Evolutionary conservation across 2,113 vertebrate species (phyloP).

Genomic region (Condylura cristata): DNA sequence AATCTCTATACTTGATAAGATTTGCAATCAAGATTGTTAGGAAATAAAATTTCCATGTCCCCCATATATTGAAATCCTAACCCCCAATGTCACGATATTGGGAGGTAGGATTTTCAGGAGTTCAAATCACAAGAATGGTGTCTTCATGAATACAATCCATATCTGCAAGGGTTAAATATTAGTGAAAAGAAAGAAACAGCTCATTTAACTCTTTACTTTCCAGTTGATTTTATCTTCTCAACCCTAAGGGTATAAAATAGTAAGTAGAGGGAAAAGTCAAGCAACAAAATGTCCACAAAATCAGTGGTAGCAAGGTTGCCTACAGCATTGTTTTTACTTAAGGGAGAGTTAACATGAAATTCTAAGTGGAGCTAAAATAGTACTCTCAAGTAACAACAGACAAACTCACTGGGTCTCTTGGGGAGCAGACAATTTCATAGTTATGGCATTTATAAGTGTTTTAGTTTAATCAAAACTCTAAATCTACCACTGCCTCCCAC

Average conservation of each 20-base stretch:
- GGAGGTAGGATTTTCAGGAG: not conserved
- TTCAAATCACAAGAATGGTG: too few species aligned
- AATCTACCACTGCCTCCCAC: not conserved
- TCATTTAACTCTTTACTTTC: not conserved
- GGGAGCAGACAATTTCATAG: not conserved
- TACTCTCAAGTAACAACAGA: not conserved
- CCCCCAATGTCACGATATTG: not conserved
- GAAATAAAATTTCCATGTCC: not conserved
- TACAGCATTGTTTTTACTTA: not conserved
- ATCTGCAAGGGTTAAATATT: not conserved
- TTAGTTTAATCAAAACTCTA: slow-evolving; percentile 4
- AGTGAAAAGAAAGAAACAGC: not conserved
- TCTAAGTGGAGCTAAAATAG: not conserved
- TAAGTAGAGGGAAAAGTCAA: not conserved
- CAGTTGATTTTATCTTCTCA: not conserved
- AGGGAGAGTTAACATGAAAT: not conserved
- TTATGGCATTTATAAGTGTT: slow-evolving; percentile 36
- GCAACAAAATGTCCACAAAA: not conserved
- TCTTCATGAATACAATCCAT: too few species aligned
- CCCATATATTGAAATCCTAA: not conserved
- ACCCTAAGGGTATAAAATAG: not conserved
- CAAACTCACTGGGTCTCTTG: not conserved
- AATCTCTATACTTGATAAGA: not conserved
- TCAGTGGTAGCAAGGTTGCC: not conserved
- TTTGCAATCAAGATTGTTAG: not conserved